phyloP scores from a whole-genome alignment of 92 coral and sea anemone species.

The Chrysogorgia sp. region DNA sequence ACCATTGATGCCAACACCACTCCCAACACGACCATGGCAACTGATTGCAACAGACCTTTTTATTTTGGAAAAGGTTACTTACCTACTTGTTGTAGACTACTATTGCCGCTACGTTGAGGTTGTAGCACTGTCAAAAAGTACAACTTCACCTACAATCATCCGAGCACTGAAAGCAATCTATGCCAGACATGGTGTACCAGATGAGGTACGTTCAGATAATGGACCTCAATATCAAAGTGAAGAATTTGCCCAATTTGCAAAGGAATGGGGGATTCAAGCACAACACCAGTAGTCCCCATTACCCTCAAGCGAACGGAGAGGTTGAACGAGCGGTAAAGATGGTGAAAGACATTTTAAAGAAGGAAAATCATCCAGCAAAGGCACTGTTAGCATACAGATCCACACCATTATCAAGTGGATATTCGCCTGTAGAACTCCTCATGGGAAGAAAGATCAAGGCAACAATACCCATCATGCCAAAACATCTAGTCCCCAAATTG shows the following conservation, averaged over 20 bases:
- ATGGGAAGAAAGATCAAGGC: too few relatives aligned
- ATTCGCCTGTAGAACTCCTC: too few relatives aligned
- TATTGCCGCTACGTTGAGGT: constrained; percentile 48
- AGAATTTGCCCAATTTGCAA: constrained; percentile 49
- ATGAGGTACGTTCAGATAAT: constrained; percentile 43
- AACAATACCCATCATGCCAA: too few relatives aligned
- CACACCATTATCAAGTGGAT: too few relatives aligned
- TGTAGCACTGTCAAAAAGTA: constrained; percentile 21
- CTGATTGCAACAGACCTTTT: constrained; percentile 50
- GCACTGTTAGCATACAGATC: too few relatives aligned
- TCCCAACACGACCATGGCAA: constrained; percentile 57
- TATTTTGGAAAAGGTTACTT: constrained; percentile 34
- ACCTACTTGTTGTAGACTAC: constrained; percentile 49
- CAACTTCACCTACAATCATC: neutral
- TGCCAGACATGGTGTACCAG: constrained; percentile 50
- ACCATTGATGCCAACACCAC: constrained; percentile 28
- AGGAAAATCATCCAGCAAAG: too few relatives aligned
- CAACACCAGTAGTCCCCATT: constrained; percentile 41
- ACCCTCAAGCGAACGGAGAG: too few relatives aligned
- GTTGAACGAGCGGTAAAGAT: too few relatives aligned
- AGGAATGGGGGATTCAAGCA: constrained; percentile 56
- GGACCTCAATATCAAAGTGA: constrained; percentile 35
- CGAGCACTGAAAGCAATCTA: constrained; percentile 29
- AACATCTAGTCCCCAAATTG: too few relatives aligned
- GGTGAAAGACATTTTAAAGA: too few relatives aligned